A percentile compares a stretch with the other conserved stretches of the same genome.
Conservation (phyloP, 2,888 invertebrate genomes). For the Pachymerium ferrugineum region DNA sequence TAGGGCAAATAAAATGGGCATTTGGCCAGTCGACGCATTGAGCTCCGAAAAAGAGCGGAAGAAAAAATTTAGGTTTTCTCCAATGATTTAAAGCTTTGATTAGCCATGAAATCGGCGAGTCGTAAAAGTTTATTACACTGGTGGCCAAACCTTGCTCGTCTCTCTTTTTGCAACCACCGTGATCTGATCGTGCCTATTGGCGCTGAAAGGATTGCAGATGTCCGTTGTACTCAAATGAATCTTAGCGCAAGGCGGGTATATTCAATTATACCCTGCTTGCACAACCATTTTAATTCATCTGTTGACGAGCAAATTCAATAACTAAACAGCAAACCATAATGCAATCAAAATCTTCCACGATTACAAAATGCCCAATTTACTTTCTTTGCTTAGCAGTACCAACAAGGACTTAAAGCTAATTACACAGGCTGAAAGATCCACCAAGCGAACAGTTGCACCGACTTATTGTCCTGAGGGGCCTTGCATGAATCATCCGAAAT, state of each 20-base stretch:
- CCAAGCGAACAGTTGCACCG: neutral
- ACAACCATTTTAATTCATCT: conserved; percentile 2
- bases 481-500: neutral
- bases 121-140: conserved; percentile 15
- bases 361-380: conserved; percentile 15
- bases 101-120: conserved; percentile 15
- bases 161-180: neutral
- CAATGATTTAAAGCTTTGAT: conserved; percentile 20
- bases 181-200: neutral
- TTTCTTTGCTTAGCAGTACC: neutral
- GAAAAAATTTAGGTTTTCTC: conserved; percentile 1
- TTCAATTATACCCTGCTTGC: conserved; percentile 8
- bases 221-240: conserved; percentile 5
- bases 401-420: neutral
- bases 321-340: neutral
- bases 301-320: conserved; percentile 9
- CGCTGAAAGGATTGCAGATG: neutral
- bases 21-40: neutral
- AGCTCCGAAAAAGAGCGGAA: neutral
- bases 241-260: neutral
- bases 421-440: neutral
- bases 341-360: neutral
- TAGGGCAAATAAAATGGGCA: neutral
- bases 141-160: neutral
- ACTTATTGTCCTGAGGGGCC: neutral